Evolutionary conservation across 2,113 vertebrate genomes (phyloP).

Genomic region (Dicerorhinus sumatrensis): DNA sequence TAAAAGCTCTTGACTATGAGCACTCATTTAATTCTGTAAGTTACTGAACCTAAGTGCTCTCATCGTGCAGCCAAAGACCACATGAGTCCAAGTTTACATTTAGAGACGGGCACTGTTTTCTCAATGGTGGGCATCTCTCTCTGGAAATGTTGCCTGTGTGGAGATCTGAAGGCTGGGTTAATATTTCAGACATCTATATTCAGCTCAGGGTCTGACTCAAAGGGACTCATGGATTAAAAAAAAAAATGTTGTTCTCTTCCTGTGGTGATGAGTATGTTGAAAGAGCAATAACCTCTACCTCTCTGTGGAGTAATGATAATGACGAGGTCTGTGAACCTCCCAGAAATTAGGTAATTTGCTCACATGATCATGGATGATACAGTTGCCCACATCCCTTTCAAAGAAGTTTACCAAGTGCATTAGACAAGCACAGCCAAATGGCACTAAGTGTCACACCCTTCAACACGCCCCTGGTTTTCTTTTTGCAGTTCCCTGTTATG

Average conservation of each 20-base stretch:
- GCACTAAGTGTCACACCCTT: neutral
- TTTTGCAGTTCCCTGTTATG: neutral
- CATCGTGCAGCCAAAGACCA: neutral
- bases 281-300: neutral
- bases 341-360: neutral
- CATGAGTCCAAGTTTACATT: neutral
- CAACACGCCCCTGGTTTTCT: neutral
- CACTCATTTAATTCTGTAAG: slow-evolving; percentile 54
- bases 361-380: neutral
- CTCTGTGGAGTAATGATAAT: neutral
- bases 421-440: neutral
- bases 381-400: neutral
- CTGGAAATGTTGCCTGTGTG: neutral
- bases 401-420: neutral
- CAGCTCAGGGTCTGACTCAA: neutral
- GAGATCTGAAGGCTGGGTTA: neutral
- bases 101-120: neutral
- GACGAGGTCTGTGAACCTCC: neutral
- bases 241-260: neutral
- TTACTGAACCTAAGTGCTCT: slow-evolving; percentile 1
- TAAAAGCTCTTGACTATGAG: slow-evolving; percentile 63
- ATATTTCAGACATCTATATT: neutral
- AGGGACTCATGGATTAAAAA: neutral
- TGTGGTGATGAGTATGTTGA: neutral
- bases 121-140: neutral